Conservation (phyloP, 64 coral and sea anemone genomes). For the Montipora foliosa region DNA sequence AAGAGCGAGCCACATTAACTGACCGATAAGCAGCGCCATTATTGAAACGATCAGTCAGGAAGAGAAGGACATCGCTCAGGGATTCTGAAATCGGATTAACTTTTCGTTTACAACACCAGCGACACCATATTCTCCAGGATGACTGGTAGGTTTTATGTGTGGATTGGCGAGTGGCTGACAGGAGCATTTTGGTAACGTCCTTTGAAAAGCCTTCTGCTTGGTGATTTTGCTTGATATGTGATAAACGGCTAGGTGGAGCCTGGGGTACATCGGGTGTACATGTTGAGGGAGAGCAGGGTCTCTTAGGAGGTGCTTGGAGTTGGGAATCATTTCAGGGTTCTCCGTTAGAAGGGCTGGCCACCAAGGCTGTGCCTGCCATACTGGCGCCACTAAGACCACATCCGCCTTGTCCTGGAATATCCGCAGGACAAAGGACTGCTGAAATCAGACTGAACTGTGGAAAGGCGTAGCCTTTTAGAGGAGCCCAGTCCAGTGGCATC, state of each 20-base stretch:
- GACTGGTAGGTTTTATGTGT: conserved; percentile 59
- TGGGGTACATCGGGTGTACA: conserved; percentile 26
- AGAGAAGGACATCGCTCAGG: conserved; percentile 8
- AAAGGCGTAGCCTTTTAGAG: too few species aligned
- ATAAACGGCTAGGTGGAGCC: conserved; percentile 46
- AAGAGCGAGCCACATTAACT: background rate
- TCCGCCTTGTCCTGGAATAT: background rate
- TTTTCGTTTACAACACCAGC: conserved; percentile 48
- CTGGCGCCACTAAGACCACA: conserved; percentile 36
- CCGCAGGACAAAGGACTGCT: background rate
- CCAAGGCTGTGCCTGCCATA: conserved; percentile 57
- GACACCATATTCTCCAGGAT: conserved; percentile 21
- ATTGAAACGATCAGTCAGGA: conserved; percentile 26
- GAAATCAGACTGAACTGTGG: too few species aligned
- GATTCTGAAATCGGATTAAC: conserved; percentile 48
- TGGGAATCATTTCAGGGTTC: background rate
- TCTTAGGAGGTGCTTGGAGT: conserved; percentile 12
- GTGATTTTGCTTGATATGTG: conserved; percentile 52
- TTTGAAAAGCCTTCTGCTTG: conserved; percentile 42
- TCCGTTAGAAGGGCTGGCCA: conserved; percentile 24
- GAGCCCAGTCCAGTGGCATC: too few species aligned
- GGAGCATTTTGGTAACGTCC: conserved; percentile 42
- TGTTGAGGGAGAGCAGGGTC: background rate
- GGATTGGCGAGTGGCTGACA: conserved; percentile 25
- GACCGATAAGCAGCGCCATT: conserved; percentile 9